A percentile compares a stretch with the other conserved stretches of the same genome.
These are phyloP conservation scores for Microcaecilia unicolor DNA, from an alignment of 2,797 vertebrate species.

Conservation along the genomic window DNA sequence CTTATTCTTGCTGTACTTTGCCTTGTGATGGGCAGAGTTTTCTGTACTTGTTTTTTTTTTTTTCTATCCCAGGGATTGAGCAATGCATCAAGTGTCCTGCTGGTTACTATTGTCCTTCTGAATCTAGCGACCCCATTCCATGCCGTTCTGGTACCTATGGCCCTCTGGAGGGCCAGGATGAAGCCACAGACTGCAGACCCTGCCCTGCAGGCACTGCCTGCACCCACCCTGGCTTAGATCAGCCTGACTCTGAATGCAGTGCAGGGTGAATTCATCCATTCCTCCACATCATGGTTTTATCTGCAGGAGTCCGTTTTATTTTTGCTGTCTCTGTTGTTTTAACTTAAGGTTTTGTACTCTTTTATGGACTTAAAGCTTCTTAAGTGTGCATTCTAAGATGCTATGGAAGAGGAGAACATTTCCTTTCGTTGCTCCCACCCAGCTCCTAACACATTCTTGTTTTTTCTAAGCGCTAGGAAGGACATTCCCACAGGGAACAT, in stretches of 20 bases:
- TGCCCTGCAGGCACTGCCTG: slow-evolving; percentile 75
- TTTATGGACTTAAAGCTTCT: not conserved
- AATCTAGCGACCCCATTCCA: slow-evolving; percentile 53
- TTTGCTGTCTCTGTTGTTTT: rapidly evolving
- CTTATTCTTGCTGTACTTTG: too few relatives aligned
- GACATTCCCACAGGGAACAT: too few relatives aligned
- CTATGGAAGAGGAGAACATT: too few relatives aligned
- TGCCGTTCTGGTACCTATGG: slow-evolving; percentile 69
- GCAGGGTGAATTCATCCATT: slow-evolving; percentile 70
- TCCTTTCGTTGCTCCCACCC: too few relatives aligned
- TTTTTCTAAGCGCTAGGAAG: too few relatives aligned
- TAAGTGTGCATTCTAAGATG: not conserved
- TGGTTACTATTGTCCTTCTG: slow-evolving; percentile 73
- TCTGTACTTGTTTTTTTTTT: too few relatives aligned
- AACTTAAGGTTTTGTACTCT: rapidly evolving
- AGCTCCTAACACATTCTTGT: too few relatives aligned
- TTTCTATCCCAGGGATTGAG: slow-evolving; percentile 49
- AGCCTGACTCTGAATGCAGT: slow-evolving; percentile 67
- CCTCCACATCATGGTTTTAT: too few relatives aligned
- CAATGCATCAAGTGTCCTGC: slow-evolving; percentile 68
- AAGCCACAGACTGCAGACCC: slow-evolving; percentile 57
- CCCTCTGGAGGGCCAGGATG: slow-evolving; percentile 69
- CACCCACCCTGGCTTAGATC: slow-evolving; percentile 65
- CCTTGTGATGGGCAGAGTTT: too few relatives aligned
- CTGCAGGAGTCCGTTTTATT: rapidly evolving